Percentiles rank a stretch among this genome's conserved stretches.
phyloP scores from a whole-genome alignment of 2,888 invertebrate genomes.

The Ferrisia virgata region DNA sequence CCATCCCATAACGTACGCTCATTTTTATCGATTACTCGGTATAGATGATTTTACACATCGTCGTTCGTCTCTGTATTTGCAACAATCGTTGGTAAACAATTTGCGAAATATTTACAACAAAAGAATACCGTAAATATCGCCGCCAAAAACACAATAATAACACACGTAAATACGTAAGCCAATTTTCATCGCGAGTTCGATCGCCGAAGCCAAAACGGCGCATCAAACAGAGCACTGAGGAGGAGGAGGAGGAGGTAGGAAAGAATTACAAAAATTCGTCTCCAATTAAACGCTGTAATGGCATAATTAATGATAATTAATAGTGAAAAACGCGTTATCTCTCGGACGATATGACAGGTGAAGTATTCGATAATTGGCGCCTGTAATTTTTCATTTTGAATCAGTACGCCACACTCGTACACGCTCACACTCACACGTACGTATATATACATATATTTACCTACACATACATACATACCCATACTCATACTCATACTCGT shows the following conservation, averaged over 20 bases:
- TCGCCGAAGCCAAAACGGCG: neutral
- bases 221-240: neutral
- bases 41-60: neutral
- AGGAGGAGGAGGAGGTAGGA: too few relatives aligned
- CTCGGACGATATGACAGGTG: conserved; percentile 25
- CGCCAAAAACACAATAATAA: neutral
- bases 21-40: neutral
- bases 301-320: neutral
- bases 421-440: too few relatives aligned
- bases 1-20: too few relatives aligned
- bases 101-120: neutral
- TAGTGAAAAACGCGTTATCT: neutral
- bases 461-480: too few relatives aligned
- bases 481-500: too few relatives aligned
- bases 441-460: too few relatives aligned
- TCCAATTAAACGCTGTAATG: neutral
- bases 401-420: neutral
- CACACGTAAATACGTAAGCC: neutral
- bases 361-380: conserved; percentile 26
- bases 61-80: neutral
- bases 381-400: conserved; percentile 20
- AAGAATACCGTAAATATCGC: neutral
- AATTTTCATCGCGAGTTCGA: neutral
- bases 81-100: neutral
- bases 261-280: neutral